Percentiles rank a stretch among this genome's conserved stretches.
phyloP scores from a whole-genome alignment of 2,113 vertebrate genomes.

The Grallaria varia region DNA sequence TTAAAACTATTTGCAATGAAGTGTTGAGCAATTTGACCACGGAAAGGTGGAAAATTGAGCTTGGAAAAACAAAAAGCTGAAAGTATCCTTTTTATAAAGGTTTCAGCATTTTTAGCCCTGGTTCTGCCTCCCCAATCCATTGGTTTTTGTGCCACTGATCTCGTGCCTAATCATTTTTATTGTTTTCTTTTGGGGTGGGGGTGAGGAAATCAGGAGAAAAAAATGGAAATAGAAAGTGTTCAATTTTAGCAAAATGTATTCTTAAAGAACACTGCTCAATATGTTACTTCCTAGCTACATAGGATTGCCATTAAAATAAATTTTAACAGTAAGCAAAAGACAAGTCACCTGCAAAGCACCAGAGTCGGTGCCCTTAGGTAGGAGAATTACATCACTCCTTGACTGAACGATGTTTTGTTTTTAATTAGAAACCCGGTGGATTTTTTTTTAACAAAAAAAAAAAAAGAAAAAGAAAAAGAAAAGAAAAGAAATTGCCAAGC shows the following conservation, averaged over 20 bases:
- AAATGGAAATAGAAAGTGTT: not conserved
- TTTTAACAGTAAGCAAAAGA: conserved; percentile 74
- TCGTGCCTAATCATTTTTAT: conserved; percentile 44
- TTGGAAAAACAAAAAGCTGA: not conserved
- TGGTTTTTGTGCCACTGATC: conserved; percentile 15
- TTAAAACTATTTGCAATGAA: conserved; percentile 44
- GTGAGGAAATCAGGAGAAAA: not conserved
- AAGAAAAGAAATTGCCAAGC: not conserved
- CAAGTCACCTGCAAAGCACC: conserved; percentile 78
- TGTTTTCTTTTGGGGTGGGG: not conserved
- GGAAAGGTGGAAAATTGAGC: not conserved
- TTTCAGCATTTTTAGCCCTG: not conserved
- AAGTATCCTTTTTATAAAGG: conserved; percentile 3
- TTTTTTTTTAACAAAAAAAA: not conserved
- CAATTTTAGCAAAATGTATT: not conserved
- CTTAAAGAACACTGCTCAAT: not conserved
- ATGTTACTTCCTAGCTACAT: not conserved
- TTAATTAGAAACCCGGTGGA: conserved; percentile 66
- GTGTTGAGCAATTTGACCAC: conserved; percentile 14
- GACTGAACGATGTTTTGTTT: conserved; percentile 38
- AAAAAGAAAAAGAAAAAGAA: not conserved
- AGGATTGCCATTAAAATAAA: conserved; percentile 43
- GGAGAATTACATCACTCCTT: conserved; percentile 71
- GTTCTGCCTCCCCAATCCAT: conserved; percentile 20
- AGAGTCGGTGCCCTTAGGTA: conserved; percentile 73